A percentile compares a stretch with the other conserved stretches of the same genome.
Evolutionary conservation across 1,140 invertebrate genomes (phyloP).

Genomic region (Tetramorium simillimum): DNA sequence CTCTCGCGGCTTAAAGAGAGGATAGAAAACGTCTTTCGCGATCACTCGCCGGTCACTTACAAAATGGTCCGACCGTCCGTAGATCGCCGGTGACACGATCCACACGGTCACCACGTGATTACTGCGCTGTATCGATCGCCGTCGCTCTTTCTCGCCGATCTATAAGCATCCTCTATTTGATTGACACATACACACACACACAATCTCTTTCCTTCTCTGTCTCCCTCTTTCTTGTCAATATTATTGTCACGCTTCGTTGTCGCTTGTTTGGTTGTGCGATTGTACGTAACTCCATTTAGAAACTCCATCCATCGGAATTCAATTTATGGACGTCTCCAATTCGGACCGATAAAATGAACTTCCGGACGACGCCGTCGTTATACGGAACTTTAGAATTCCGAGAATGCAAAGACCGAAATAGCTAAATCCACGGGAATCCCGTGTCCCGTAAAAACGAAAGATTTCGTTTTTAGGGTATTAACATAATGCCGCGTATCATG

Average conservation of each 20-base stretch:
- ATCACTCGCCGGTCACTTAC: background rate
- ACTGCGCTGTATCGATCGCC: background rate
- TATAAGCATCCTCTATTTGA: constrained; percentile 11
- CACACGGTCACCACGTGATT: background rate
- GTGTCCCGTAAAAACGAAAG: background rate
- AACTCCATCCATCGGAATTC: constrained; percentile 11
- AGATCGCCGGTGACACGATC: background rate
- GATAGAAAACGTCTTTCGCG: background rate
- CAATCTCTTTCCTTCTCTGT: background rate
- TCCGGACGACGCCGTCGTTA: background rate
- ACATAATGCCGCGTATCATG: background rate
- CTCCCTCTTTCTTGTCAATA: constrained; percentile 9
- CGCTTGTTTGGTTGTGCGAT: constrained; percentile 14
- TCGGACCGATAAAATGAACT: constrained; percentile 3
- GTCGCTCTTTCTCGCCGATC: background rate
- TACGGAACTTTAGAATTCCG: background rate
- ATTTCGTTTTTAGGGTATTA: background rate
- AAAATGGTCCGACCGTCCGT: background rate
- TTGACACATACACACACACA: background rate
- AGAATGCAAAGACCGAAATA: background rate
- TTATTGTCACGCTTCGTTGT: constrained; percentile 1
- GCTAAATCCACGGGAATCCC: background rate
- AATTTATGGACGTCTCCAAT: constrained; percentile 30
- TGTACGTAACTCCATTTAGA: constrained; percentile 35
- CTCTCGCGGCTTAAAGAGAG: background rate